Percentiles rank a stretch among this genome's conserved stretches.
Conservation (phyloP, 2,888 invertebrate genomes). For the Heterodera filipjevi region DNA sequence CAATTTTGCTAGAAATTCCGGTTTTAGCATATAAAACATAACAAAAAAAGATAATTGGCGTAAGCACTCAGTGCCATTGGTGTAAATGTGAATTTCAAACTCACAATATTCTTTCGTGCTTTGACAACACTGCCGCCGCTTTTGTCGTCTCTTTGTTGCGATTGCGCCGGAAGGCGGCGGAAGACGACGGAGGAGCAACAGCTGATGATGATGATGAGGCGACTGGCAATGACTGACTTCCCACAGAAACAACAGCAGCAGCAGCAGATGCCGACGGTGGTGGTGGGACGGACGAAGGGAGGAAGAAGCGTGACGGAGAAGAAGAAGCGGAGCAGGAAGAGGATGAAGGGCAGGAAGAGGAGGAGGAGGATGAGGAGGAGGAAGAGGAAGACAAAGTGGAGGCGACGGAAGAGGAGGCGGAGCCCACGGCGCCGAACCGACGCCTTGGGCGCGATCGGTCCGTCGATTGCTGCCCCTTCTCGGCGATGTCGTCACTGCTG, state of each 20-base stretch:
- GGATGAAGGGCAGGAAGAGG: background rate
- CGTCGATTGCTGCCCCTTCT: conserved; percentile 9
- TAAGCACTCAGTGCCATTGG: too few species aligned
- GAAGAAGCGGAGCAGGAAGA: background rate
- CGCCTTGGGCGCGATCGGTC: background rate
- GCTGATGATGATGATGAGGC: background rate
- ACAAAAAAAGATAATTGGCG: too few species aligned
- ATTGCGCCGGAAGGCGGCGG: background rate
- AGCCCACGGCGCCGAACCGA: conserved; percentile 7
- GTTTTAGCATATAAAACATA: too few species aligned
- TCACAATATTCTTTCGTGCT: conserved; percentile 6
- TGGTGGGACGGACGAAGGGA: background rate
- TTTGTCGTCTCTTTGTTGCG: background rate
- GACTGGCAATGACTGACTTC: background rate
- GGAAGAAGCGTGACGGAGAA: background rate
- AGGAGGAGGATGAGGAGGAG: background rate
- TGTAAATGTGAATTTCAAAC: background rate
- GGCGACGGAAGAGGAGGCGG: conserved; percentile 8
- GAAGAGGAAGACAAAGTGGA: background rate
- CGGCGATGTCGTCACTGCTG: background rate
- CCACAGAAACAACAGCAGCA: too few species aligned
- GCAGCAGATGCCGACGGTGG: background rate
- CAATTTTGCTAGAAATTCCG: too few species aligned
- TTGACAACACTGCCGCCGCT: background rate
- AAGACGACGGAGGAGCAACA: background rate